Evolutionary conservation across 2,113 vertebrate genomes (phyloP).

Genomic region (Microcebus griseorufus): DNA sequence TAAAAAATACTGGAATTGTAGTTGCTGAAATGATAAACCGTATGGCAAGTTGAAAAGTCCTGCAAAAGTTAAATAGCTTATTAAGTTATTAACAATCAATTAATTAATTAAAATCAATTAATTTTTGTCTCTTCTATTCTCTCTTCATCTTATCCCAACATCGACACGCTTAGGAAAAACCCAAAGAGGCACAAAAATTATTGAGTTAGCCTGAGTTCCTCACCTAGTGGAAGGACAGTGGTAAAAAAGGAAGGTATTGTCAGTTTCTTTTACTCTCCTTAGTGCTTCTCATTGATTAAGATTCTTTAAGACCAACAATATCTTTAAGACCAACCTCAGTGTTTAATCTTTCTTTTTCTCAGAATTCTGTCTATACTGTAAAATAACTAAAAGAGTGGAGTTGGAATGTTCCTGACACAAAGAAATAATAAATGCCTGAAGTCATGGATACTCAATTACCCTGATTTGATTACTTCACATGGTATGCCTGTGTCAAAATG

Average conservation of each 20-base stretch:
- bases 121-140: neutral
- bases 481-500: too few species aligned
- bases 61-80: constrained; percentile 44
- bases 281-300: neutral
- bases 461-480: too few species aligned
- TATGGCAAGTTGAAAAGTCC: neutral
- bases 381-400: too few species aligned
- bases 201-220: neutral
- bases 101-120: constrained; percentile 16
- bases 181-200: neutral
- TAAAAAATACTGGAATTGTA: neutral
- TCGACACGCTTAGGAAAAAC: neutral
- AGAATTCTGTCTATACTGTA: neutral
- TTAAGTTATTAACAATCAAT: neutral
- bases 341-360: neutral
- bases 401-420: too few species aligned
- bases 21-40: neutral
- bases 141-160: neutral
- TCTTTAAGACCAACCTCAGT: too few species aligned
- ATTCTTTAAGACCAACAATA: neutral
- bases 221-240: too few species aligned
- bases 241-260: too few species aligned
- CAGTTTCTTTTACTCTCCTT: neutral
- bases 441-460: too few species aligned
- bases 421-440: too few species aligned